Evolutionary conservation across 2,113 vertebrate genomes (phyloP).

Genomic region (Sterrhoptilus dennistouni): DNA sequence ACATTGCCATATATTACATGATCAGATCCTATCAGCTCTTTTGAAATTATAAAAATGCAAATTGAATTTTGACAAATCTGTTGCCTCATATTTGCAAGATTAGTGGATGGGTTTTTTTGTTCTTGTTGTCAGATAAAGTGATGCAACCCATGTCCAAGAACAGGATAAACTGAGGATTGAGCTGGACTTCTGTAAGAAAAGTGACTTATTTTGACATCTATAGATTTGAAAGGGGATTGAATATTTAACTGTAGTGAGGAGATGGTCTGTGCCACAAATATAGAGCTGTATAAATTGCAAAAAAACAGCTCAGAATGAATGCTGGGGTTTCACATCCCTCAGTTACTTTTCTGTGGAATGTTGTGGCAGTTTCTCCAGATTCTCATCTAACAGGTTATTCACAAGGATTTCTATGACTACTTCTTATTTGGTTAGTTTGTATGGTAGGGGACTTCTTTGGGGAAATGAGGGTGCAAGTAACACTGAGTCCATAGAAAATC

Average conservation of each 20-base stretch:
- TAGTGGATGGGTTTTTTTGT: background rate
- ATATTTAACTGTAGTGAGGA: background rate
- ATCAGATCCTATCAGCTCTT: background rate
- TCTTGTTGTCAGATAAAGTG: background rate
- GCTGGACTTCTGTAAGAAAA: background rate
- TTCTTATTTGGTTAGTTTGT: background rate
- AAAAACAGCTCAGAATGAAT: background rate
- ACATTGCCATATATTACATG: background rate
- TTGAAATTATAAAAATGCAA: background rate
- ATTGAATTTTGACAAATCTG: background rate
- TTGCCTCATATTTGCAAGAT: background rate
- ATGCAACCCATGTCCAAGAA: background rate
- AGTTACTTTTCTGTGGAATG: background rate
- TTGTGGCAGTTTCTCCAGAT: background rate
- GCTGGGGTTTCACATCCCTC: background rate
- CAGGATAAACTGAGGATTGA: background rate
- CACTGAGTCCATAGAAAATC: background rate
- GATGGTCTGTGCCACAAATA: background rate
- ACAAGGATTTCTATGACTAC: background rate
- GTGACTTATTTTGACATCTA: background rate
- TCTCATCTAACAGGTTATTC: background rate
- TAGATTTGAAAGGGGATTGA: background rate
- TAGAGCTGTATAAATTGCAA: background rate
- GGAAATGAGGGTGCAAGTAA: background rate
- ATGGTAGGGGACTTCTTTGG: background rate